Evolutionary conservation across 1,140 invertebrate genomes (phyloP).

Genomic region (Drosophila kikkawai): DNA sequence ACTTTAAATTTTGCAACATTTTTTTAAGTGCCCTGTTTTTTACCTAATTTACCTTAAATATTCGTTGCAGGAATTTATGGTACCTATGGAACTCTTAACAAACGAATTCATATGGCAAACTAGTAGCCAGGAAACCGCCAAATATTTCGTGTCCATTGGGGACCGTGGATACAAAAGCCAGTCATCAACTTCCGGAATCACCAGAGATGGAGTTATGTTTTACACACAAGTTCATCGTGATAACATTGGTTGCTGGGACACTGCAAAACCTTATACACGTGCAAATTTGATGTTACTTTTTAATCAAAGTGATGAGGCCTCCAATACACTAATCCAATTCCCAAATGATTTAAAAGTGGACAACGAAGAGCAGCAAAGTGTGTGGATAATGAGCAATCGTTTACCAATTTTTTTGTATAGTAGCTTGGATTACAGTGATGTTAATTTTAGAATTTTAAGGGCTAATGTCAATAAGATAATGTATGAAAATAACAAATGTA

Average conservation of each 20-base stretch:
- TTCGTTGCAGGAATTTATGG: constrained; percentile 88
- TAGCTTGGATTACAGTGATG: constrained; percentile 87
- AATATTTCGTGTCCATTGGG: constrained; percentile 88
- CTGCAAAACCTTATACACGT: constrained; percentile 89
- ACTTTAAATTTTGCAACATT: no score
- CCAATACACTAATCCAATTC: constrained; percentile 87
- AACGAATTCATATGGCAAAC: constrained; percentile 87
- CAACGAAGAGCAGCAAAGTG: constrained; percentile 88
- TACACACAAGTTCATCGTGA: constrained; percentile 91
- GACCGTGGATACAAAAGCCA: constrained; percentile 88
- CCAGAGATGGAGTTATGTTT: constrained; percentile 90
- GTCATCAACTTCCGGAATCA: constrained; percentile 90
- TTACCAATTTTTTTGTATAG: constrained; percentile 91
- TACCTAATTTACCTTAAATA: neutral
- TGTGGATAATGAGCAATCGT: constrained; percentile 91
- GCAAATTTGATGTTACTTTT: constrained; percentile 87
- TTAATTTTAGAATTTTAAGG: constrained; percentile 90
- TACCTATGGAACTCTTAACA: constrained; percentile 88
- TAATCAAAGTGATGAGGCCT: constrained; percentile 85
- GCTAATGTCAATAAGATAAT: constrained; percentile 88
- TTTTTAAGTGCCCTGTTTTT: no score
- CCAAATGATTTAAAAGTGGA: constrained; percentile 93
- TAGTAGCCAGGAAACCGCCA: constrained; percentile 83
- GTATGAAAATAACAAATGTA: constrained; percentile 89
- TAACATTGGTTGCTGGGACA: constrained; percentile 92